phyloP scores from a whole-genome alignment of 2,113 vertebrate species.

The Neolamprologus ventralis region DNA sequence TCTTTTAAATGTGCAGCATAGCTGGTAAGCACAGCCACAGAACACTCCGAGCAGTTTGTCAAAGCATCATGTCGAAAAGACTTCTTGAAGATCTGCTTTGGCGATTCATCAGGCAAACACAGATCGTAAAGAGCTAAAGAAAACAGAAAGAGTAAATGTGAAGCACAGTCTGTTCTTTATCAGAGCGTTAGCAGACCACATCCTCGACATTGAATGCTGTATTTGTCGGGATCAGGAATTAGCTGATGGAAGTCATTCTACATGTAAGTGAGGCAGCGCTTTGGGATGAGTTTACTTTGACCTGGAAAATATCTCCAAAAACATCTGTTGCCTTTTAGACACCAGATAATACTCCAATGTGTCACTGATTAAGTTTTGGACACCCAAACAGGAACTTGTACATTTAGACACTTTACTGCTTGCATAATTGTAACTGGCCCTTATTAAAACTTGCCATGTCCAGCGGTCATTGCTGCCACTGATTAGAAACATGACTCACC shows the following conservation, averaged over 20 bases:
- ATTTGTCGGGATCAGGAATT: background rate
- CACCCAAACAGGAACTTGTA: background rate
- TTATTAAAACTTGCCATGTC: background rate
- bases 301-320: background rate
- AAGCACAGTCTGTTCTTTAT: slow-evolving; percentile 29
- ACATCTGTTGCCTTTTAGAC: background rate
- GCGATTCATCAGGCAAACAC: background rate
- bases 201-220: background rate
- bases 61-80: slow-evolving; percentile 20
- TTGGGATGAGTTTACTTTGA: background rate
- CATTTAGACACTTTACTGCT: background rate
- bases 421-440: background rate
- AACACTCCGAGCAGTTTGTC: slow-evolving; percentile 19
- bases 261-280: background rate
- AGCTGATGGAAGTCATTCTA: background rate
- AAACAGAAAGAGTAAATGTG: background rate
- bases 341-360: background rate
- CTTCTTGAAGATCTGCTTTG: background rate
- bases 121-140: background rate
- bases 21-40: slow-evolving; percentile 30
- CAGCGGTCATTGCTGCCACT: background rate
- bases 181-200: slow-evolving; percentile 23
- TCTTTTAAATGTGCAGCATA: slow-evolving; percentile 12
- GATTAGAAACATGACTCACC: slow-evolving; percentile 32
- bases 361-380: background rate